Evolutionary conservation across 2,888 invertebrate species (phyloP), one percentile per base, ranked within the genome.

Genomic region (Sipunculus nudus): DNA sequence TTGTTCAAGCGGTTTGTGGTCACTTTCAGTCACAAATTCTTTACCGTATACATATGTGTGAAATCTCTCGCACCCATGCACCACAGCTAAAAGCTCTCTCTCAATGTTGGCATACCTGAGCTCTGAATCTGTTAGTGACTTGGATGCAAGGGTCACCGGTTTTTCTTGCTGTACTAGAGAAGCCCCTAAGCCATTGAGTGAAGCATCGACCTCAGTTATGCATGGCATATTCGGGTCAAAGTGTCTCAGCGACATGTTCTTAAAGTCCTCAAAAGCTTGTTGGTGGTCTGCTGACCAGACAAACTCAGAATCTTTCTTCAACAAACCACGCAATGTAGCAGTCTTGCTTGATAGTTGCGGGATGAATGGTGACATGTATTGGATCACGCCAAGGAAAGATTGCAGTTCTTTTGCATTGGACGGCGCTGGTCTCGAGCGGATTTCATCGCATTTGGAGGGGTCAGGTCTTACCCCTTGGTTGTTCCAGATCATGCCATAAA

Each of bases 61-160:
- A 28, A 66, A 65, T 23, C 49, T 31, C 45, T 59, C 40, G 21
- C 47, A 41, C 2, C 57, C 68, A 26, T 61, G 63, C 1, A 68
- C 68, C 13, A 57, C 49, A 23, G 61, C 67, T 19, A 70, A 38
- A 8, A 61, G 53, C 40, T 70, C 63, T 25, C 61, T 46, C 45
- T 68, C 64, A 2, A 63, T 70, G 28, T 60, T 52, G 5, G 59
- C 65, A 50, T 60, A 60, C 16, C 59, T 43, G 13, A 32, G 21
- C 32, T 41, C 62, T 10, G 46, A 40, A 39, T 63, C 59, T 8
- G 59, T 48, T 21, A 67, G 43, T 13, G 45, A 28, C 46, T 66
- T 56, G 26, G 57, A 59, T 3, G 56, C 61, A 38, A 52, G 57
- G 8, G 62, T 58, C 5, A 67, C 49, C 6, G 35, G 28, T 8